phyloP scores from a whole-genome alignment of 2,113 vertebrate species.

The Melospiza georgiana region DNA sequence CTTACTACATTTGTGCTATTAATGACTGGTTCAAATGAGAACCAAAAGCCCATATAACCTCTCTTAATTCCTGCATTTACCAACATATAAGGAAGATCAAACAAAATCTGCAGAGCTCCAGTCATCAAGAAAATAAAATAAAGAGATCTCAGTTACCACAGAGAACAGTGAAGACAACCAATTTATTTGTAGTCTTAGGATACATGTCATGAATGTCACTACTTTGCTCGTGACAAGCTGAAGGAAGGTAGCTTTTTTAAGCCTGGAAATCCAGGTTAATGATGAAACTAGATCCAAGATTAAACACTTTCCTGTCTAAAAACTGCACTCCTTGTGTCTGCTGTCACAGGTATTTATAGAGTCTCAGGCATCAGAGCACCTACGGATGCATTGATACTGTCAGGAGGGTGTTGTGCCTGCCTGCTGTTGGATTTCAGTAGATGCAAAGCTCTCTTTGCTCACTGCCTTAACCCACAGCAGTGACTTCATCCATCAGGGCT shows the following conservation, averaged over 20 bases:
- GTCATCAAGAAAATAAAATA: neutral
- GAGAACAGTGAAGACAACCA: slow-evolving; percentile 24
- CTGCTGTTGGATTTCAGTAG: neutral
- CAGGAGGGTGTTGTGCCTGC: neutral
- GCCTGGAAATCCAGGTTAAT: slow-evolving; percentile 48
- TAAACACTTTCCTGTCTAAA: slow-evolving; percentile 25
- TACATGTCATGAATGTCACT: slow-evolving; percentile 22
- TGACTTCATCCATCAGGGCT: neutral
- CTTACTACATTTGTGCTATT: slow-evolving; percentile 1
- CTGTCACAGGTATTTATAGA: slow-evolving; percentile 9
- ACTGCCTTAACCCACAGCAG: neutral
- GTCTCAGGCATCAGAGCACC: neutral
- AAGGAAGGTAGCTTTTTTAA: slow-evolving; percentile 17
- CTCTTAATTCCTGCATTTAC: slow-evolving; percentile 33
- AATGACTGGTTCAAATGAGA: slow-evolving; percentile 24
- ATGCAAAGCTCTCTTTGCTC: neutral
- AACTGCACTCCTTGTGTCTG: neutral
- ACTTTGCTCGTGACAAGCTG: slow-evolving; percentile 8
- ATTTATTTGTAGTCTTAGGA: slow-evolving; percentile 52
- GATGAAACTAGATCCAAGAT: slow-evolving; percentile 42
- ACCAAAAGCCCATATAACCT: neutral
- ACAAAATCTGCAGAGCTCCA: slow-evolving; percentile 17
- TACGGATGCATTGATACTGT: neutral
- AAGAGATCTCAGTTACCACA: slow-evolving; percentile 26
- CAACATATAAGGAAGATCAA: slow-evolving; percentile 24